These are phyloP conservation scores for Platycheirus albimanus DNA, from an alignment of 2,888 invertebrate species.

Conservation along the genomic window DNA sequence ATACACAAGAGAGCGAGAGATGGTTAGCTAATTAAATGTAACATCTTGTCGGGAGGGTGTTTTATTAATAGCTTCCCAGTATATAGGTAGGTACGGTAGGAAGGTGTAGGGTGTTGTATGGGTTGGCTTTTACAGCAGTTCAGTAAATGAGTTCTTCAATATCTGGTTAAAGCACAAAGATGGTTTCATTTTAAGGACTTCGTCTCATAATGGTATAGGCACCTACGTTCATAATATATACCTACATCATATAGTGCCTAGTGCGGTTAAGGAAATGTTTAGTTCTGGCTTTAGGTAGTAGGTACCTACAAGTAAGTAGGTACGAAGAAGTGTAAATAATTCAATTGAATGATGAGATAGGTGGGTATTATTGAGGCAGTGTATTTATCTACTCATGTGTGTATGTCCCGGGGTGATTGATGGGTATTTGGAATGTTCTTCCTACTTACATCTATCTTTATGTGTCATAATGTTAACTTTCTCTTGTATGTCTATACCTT, in stretches of 20 bases:
- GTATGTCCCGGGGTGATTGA: constrained; percentile 14
- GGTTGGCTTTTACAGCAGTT: not conserved
- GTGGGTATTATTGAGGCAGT: not conserved
- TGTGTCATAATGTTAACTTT: not conserved
- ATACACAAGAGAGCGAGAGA: constrained; percentile 7
- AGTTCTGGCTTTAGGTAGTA: constrained; percentile 11
- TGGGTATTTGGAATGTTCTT: constrained; percentile 2
- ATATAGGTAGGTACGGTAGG: no score
- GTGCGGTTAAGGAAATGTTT: constrained; percentile 4
- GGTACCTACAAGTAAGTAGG: no score
- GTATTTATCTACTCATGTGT: not conserved
- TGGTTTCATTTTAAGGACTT: not conserved
- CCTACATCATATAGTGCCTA: no score
- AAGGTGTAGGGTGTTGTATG: no score
- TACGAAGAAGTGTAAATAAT: constrained; percentile 38
- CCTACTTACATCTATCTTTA: not conserved
- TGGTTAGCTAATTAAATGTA: constrained; percentile 72
- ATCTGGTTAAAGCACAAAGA: constrained; percentile 11
- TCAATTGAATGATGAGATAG: constrained; percentile 1
- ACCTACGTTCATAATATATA: no score
- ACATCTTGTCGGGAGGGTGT: constrained; percentile 67
- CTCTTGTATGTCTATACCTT: not conserved
- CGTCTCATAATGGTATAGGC: no score
- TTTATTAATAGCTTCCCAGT: constrained; percentile 65
- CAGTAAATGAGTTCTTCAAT: constrained; percentile 49